These are phyloP conservation scores for Stenolophus ochropezus DNA, from an alignment of 2,888 invertebrate species.

Conservation along the genomic window DNA sequence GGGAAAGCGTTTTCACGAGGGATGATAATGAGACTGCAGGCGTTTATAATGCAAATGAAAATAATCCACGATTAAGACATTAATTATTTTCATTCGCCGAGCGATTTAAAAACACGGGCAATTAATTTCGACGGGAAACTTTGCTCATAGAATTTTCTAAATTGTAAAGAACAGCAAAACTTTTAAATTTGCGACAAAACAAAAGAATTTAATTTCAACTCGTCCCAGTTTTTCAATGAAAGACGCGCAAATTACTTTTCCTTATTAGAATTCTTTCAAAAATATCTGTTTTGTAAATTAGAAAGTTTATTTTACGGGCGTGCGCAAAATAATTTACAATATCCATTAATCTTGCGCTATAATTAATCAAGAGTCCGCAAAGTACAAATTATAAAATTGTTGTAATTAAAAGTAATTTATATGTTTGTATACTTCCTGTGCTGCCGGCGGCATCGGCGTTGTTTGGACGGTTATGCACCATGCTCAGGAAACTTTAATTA, in stretches of 20 bases:
- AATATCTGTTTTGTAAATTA: constrained; percentile 61
- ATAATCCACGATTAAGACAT: constrained; percentile 39
- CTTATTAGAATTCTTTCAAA: constrained; percentile 62
- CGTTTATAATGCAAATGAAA: constrained; percentile 35
- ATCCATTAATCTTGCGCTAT: constrained; percentile 70
- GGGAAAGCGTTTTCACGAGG: neutral
- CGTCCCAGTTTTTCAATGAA: constrained; percentile 51
- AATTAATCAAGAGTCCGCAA: constrained; percentile 72
- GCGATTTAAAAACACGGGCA: constrained; percentile 47
- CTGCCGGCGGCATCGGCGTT: constrained; percentile 8
- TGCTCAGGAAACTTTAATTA: constrained; percentile 70
- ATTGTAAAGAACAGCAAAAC: constrained; percentile 51
- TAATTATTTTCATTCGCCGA: constrained; percentile 16
- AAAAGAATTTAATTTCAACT: constrained; percentile 59
- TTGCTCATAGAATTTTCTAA: constrained; percentile 46
- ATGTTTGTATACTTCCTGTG: constrained; percentile 67
- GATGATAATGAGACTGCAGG: constrained; percentile 4
- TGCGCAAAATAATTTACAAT: constrained; percentile 71
- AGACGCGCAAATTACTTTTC: constrained; percentile 58
- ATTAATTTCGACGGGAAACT: constrained; percentile 39
- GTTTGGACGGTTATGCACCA: constrained; percentile 70
- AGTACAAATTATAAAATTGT: constrained; percentile 73
- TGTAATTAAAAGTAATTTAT: constrained; percentile 73
- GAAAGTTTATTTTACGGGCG: constrained; percentile 63
- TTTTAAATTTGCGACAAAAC: constrained; percentile 55